Evolutionary conservation across 2,888 invertebrate species (phyloP), one percentile per base, ranked within the genome.

Genomic region (Brachycybe producta): DNA sequence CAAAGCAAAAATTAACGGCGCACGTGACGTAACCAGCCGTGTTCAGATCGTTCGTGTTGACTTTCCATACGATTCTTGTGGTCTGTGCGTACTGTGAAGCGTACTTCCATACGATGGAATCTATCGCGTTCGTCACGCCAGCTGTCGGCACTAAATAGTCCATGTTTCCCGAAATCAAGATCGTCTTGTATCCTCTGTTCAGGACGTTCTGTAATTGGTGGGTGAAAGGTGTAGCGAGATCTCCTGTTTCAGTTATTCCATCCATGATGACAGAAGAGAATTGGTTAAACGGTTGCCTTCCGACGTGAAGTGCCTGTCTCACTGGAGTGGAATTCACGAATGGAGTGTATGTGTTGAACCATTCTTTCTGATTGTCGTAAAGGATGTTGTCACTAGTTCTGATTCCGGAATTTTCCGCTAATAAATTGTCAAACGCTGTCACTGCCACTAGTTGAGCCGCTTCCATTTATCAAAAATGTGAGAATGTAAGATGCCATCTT

Each of bases 21-120:
- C 75, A 73, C 63, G 80, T 82, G 0, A 75, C 77, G 67, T 82
- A 86, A 0, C 85, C 85, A 1, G 84, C 84, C 7, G 85, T 67
- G 34, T 52, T 48, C 0, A 69, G 71, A 70, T 77, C 3, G 26
- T 56, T 55, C 11, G 38, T 13, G 8, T 19, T 7, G 8, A 38
- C 13, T 8, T 38, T 15, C 38, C 38, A 38, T 13, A 19, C 8
- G 15, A 19, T 38, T 11, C 38, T 13, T 8, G 17, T 8, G 19
- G 15, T 38, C 8, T 8, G 15, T 8, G 8, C 11, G 17, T 17
- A 38, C 8, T 17, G 8, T 38, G 8, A 8, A 21, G 38, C 17
- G 38, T 38, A 21, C 11, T 38, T 38, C 38, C 38, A 38, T 17
- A 8, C 19, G 15, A 38, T 13, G 11, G 15, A 7, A 38, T 8